phyloP scores from a whole-genome alignment of 2,888 invertebrate genomes.

The Hemistola chrysoprasaria region DNA sequence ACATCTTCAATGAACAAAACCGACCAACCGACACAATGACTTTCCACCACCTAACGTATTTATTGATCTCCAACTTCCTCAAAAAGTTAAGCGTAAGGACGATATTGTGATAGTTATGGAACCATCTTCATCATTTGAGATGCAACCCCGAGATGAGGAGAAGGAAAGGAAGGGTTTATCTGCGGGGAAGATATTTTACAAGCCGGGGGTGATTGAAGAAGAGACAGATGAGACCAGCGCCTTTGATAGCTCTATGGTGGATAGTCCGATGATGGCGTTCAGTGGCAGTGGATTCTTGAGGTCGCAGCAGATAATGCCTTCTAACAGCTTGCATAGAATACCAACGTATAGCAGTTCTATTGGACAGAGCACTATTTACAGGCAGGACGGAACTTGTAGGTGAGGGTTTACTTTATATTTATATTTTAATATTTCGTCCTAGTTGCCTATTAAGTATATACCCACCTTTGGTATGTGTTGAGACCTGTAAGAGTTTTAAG shows the following conservation, averaged over 20 bases:
- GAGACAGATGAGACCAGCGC: slow-evolving; percentile 76
- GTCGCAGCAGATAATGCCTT: slow-evolving; percentile 60
- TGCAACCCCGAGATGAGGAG: slow-evolving; percentile 57
- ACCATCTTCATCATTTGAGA: slow-evolving; percentile 59
- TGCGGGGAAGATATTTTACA: slow-evolving; percentile 74
- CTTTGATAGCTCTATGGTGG: slow-evolving; percentile 68
- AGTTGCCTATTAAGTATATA: no score
- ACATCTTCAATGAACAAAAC: neutral
- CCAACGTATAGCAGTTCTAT: slow-evolving; percentile 84
- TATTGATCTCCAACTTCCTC: slow-evolving; percentile 4
- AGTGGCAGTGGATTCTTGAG: slow-evolving; percentile 54
- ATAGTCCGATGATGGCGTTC: slow-evolving; percentile 66
- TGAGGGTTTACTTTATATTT: no score
- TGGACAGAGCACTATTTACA: slow-evolving; percentile 77
- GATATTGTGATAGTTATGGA: slow-evolving; percentile 59
- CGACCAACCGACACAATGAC: slow-evolving; percentile 9
- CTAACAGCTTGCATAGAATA: slow-evolving; percentile 79
- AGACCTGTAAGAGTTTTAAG: no score
- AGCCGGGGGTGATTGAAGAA: slow-evolving; percentile 69
- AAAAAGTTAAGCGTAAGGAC: slow-evolving; percentile 28
- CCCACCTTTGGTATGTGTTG: no score
- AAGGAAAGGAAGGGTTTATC: slow-evolving; percentile 56
- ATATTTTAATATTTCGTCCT: no score
- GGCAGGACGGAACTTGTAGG: slow-evolving; percentile 81
- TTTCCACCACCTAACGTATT: slow-evolving; percentile 1